Evolutionary conservation across 2,113 vertebrate genomes (phyloP).

Genomic region (Canis aureus): DNA sequence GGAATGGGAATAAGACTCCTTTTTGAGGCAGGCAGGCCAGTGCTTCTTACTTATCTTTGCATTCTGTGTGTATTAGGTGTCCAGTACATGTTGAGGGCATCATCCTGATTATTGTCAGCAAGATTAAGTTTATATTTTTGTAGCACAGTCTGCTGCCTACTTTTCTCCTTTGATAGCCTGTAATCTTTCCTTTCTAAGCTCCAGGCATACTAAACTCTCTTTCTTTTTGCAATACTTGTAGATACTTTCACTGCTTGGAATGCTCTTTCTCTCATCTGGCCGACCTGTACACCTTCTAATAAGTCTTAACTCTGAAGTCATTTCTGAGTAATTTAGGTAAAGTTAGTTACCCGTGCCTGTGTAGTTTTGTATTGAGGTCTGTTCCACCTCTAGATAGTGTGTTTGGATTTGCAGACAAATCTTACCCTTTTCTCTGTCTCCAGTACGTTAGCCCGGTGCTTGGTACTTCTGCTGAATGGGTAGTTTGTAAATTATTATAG

Average conservation of each 20-base stretch:
- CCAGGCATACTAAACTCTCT: neutral
- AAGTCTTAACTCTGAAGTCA: neutral
- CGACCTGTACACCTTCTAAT: neutral
- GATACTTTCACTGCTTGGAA: neutral
- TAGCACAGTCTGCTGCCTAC: neutral
- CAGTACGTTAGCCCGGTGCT: neutral
- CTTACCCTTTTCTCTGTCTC: neutral
- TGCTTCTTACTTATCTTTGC: neutral
- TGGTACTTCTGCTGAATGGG: neutral
- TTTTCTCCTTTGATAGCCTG: neutral
- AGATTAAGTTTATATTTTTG: neutral
- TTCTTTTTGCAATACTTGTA: neutral
- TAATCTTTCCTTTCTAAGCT: constrained; percentile 23
- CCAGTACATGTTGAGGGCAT: neutral
- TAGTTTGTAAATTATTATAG: neutral
- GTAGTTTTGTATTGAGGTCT: constrained; percentile 15
- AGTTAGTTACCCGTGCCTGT: neutral
- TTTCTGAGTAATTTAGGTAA: neutral
- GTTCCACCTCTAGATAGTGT: neutral
- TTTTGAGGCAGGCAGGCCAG: neutral
- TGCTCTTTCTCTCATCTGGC: neutral
- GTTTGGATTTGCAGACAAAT: neutral
- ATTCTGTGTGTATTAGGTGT: neutral
- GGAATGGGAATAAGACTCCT: neutral
- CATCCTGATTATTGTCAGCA: neutral